Percentiles rank a stretch among this genome's conserved stretches.
These are phyloP conservation scores for Gadopsis marmoratus DNA, from an alignment of 2,797 vertebrate genomes.

Conservation along the genomic window DNA sequence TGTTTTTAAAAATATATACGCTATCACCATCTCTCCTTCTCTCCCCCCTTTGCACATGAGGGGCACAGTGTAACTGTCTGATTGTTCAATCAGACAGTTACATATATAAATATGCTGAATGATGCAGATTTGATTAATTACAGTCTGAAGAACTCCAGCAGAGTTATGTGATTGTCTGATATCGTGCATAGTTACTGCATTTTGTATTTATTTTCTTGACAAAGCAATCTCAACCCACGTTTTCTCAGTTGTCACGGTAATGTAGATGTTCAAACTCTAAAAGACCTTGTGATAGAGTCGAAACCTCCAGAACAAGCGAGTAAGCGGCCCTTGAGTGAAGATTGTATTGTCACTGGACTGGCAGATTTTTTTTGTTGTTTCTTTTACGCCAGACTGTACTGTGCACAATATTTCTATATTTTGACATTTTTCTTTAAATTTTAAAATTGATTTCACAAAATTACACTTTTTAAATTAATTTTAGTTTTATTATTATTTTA, in stretches of 20 bases:
- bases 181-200: not conserved
- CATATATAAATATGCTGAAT: conserved; percentile 62
- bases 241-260: not conserved
- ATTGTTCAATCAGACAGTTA: conserved; percentile 24
- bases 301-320: not conserved
- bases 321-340: not conserved
- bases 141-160: conserved; percentile 47
- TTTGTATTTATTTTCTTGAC: conserved; percentile 2
- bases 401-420: not conserved
- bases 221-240: not conserved
- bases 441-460: not conserved
- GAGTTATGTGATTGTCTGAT: conserved; percentile 46
- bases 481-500: not conserved
- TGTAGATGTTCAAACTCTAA: not conserved
- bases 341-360: not conserved
- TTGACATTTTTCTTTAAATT: not conserved
- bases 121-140: conserved; percentile 61
- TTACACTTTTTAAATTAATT: not conserved
- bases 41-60: no score
- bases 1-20: not conserved
- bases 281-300: not conserved
- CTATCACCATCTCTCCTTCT: not conserved
- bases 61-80: no score
- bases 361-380: no score
- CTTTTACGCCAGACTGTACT: not conserved